Base-by-base conservation (phyloP, 2,888 invertebrate species). In the Papilio gigon region DNA sequence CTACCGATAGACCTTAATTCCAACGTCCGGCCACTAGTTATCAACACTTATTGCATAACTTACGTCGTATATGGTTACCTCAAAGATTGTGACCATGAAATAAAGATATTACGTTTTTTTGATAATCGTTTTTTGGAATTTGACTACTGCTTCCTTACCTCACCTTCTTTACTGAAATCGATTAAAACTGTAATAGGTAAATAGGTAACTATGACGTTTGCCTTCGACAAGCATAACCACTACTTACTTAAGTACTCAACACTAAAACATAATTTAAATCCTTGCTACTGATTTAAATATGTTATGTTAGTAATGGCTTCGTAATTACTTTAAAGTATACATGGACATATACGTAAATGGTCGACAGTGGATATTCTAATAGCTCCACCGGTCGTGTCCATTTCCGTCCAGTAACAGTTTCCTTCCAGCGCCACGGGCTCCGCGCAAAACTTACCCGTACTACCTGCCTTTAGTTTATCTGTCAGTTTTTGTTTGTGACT, bases 391-490 rank as follows among this genome's bases (percentile, higher is more conserved):
- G 77, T 79, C 81, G 76, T 78, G 82, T 83, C 83, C 85, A 88
- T 90, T 88, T 90, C 89, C 90, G 90, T 79, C 84, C 84, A 74
- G 82, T 87, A 88, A 89, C 86, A 85, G 83, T 86, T 89, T 89
- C 88, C 88, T 87, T 83, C 84, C 84, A 84, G 75, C 74, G 76
- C 75, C 70, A 72, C 78, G 78, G 78, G 74, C 80, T 83, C 79
- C 82, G 81, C 77, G 77, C 84, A 80, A 78, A 85, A 80, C 82
- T 83, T 76, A 77, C 75, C 78, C 75, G 71, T 74, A 80, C 73
- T 68, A 66, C 79, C 76, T 76, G 80, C 79, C 82, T 86, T 88
- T 88, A 87, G 22, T 88, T 84, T 86, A 88, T 86, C 85, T 85
- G 86, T 87, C 83, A 82, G 79, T 81, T 87, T 84, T 85, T 87